A percentile compares a stretch with the other conserved stretches of the same genome.
Conservation (phyloP, 2,888 invertebrate species). For the Oconnorella tubifera region DNA sequence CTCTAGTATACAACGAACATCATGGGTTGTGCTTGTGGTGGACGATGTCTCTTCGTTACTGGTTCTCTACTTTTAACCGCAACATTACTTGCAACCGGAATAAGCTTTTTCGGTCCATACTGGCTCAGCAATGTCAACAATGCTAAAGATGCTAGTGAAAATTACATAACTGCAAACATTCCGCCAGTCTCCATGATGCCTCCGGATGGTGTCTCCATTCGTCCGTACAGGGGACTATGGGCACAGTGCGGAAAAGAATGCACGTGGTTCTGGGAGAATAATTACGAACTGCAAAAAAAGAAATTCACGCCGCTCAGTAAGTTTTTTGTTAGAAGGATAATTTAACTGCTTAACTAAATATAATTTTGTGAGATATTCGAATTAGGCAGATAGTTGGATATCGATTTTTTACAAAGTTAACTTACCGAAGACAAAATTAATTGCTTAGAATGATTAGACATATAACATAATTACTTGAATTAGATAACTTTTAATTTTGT, state of each 20-base stretch:
- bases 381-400: too few relatives aligned
- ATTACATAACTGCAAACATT: neutral
- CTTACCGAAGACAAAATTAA: too few relatives aligned
- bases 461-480: too few relatives aligned
- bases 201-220: neutral
- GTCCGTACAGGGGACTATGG: constrained; percentile 13
- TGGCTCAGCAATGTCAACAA: constrained; percentile 13
- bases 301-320: constrained; percentile 17
- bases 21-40: neutral
- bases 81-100: constrained; percentile 2
- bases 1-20: too few relatives aligned
- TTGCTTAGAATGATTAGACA: too few relatives aligned
- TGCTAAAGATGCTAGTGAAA: neutral
- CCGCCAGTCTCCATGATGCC: too few relatives aligned
- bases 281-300: constrained; percentile 6
- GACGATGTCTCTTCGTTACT: constrained; percentile 9
- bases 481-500: too few relatives aligned
- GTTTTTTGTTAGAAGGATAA: neutral
- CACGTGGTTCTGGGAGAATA: constrained; percentile 14
- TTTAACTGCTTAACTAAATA: neutral
- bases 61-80: constrained; percentile 10
- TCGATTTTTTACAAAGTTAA: too few relatives aligned
- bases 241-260: constrained; percentile 11
- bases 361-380: neutral
- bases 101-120: constrained; percentile 15